Percentiles rank a stretch among this genome's conserved stretches.
These are phyloP conservation scores for Erinaceus europaeus DNA, from an alignment of 2,113 vertebrate genomes.

Conservation along the genomic window DNA sequence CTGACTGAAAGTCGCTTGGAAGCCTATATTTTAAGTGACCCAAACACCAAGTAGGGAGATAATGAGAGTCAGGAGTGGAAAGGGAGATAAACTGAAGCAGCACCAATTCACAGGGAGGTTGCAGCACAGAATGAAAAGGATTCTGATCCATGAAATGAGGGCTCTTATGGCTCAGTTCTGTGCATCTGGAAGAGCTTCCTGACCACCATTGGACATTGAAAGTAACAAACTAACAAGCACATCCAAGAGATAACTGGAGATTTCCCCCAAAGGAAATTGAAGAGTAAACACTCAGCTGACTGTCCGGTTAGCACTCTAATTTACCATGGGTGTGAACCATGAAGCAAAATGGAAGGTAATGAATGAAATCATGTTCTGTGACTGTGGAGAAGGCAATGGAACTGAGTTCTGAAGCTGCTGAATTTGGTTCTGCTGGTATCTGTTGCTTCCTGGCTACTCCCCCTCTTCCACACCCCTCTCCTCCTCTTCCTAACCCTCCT, in stretches of 20 bases:
- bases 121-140: not conserved
- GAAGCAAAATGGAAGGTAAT: not conserved
- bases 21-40: not conserved
- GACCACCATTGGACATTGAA: not conserved
- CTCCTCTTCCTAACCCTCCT: too few species aligned
- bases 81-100: not conserved
- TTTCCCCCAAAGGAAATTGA: conserved; percentile 28
- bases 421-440: too few species aligned
- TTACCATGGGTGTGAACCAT: not conserved
- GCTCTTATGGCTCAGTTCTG: not conserved
- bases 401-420: too few species aligned
- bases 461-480: too few species aligned
- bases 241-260: not conserved
- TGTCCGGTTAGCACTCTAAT: not conserved
- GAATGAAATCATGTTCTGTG: not conserved
- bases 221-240: not conserved
- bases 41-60: not conserved
- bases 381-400: not conserved
- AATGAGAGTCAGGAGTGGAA: not conserved
- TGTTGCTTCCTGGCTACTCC: not conserved
- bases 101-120: not conserved
- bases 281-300: not conserved
- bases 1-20: not conserved
- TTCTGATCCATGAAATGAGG: not conserved
- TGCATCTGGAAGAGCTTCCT: not conserved